phyloP scores from a whole-genome alignment of 2,888 invertebrate species.

The Tetheella fluctuosa region DNA sequence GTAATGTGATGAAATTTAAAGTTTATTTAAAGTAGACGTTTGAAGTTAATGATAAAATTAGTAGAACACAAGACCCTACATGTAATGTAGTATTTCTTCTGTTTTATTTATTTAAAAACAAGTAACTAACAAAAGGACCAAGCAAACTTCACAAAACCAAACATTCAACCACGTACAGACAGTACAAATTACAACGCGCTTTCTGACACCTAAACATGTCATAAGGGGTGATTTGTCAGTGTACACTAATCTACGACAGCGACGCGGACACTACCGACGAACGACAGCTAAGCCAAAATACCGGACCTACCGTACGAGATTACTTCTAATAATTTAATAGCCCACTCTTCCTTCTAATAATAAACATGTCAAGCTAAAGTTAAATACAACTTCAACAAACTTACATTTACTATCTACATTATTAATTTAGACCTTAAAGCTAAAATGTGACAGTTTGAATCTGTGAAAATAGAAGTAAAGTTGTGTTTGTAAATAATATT shows the following conservation, averaged over 20 bases:
- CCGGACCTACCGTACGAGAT: constrained; percentile 70
- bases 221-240: constrained; percentile 61
- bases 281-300: constrained; percentile 71
- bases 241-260: constrained; percentile 51
- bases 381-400: constrained; percentile 66
- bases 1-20: constrained; percentile 5
- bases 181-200: constrained; percentile 43
- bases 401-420: constrained; percentile 35
- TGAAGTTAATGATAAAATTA: not conserved
- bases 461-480: constrained; percentile 12
- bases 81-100: not conserved
- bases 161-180: constrained; percentile 24
- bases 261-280: constrained; percentile 56
- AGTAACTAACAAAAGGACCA: not conserved
- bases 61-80: not conserved
- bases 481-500: constrained; percentile 56
- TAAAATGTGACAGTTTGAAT: not conserved
- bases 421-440: not conserved
- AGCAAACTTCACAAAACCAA: not conserved
- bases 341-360: constrained; percentile 74
- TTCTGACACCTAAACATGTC: constrained; percentile 63
- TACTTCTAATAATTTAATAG: constrained; percentile 81
- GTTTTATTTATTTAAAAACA: not conserved
- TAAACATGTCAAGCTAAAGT: constrained; percentile 79
- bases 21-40: not conserved